A percentile compares a stretch with the other conserved stretches of the same genome.
phyloP scores from a whole-genome alignment of 2,113 vertebrate species.

The Piliocolobus tephrosceles region DNA sequence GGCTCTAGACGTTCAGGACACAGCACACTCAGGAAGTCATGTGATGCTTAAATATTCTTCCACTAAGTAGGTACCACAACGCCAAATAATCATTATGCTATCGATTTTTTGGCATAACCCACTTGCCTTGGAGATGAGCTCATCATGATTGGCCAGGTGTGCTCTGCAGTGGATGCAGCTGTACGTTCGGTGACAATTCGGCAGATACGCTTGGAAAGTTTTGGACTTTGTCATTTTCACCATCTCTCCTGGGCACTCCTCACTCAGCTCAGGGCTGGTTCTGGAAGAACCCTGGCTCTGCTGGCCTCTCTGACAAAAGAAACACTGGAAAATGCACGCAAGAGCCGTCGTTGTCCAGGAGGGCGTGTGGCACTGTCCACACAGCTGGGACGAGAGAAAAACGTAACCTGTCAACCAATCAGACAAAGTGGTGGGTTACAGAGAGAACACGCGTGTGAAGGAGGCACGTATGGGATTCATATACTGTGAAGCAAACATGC shows the following conservation, averaged over 20 bases:
- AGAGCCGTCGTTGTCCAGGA: constrained; percentile 96
- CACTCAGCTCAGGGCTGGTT: constrained; percentile 91
- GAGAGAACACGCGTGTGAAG: background rate
- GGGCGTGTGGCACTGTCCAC: constrained; percentile 96
- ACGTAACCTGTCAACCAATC: constrained; percentile 86
- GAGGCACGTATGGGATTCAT: accelerated
- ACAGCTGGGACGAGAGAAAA: constrained; percentile 91
- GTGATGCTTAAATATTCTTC: background rate
- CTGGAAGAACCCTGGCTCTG: constrained; percentile 92
- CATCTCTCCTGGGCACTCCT: constrained; percentile 93
- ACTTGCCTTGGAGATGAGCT: constrained; percentile 96
- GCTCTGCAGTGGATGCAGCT: constrained; percentile 99
- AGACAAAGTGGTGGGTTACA: background rate
- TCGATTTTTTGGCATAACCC: constrained; percentile 30
- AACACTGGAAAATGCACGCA: constrained; percentile 96
- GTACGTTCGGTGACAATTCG: constrained; percentile 96
- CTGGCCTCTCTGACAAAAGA: constrained; percentile 96
- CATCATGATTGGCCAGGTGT: constrained; percentile 98
- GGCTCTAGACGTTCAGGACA: background rate
- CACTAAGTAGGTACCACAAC: accelerated
- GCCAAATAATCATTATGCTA: background rate
- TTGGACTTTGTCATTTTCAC: constrained; percentile 99
- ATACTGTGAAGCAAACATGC: background rate
- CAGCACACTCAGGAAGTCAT: too few relatives aligned
- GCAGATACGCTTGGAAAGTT: constrained; percentile 99